These are phyloP conservation scores for Ailuropoda melanoleuca DNA, from an alignment of 2,113 vertebrate species.

Conservation along the genomic window DNA sequence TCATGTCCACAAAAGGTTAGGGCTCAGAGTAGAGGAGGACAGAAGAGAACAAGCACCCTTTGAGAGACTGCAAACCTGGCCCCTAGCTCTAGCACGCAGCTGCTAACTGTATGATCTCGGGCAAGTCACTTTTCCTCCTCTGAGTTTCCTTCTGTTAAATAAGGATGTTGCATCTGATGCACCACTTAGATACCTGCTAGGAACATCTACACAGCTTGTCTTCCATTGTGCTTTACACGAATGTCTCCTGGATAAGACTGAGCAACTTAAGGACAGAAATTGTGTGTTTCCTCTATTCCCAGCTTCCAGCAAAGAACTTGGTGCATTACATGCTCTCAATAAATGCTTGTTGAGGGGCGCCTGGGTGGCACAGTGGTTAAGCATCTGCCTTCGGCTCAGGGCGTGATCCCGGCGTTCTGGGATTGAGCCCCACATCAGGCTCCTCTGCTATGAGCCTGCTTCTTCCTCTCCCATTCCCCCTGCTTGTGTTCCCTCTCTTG, in stretches of 20 bases:
- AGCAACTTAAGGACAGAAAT: not conserved
- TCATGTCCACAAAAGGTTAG: not conserved
- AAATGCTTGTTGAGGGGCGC: constrained; percentile 4
- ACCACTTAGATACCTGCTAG: not conserved
- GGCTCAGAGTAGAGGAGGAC: not conserved
- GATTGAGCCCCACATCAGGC: too few species aligned
- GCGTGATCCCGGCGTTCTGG: too few species aligned
- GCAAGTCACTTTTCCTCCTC: not conserved
- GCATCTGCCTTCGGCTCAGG: too few species aligned
- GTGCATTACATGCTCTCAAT: not conserved
- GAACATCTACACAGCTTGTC: not conserved
- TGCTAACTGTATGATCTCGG: not conserved
- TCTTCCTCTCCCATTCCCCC: too few species aligned
- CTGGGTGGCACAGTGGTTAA: too few species aligned
- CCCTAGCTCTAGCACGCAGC: not conserved
- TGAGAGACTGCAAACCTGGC: not conserved
- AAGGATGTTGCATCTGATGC: not conserved
- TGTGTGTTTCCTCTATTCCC: not conserved
- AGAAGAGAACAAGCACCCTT: not conserved
- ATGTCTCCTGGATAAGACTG: not conserved
- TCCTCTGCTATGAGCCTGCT: too few species aligned
- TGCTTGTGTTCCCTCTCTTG: too few species aligned
- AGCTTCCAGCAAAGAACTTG: constrained; percentile 22
- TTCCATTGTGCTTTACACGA: not conserved
- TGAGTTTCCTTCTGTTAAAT: not conserved